phyloP scores from a whole-genome alignment of 2,113 vertebrate species.

The Salvator merianae region DNA sequence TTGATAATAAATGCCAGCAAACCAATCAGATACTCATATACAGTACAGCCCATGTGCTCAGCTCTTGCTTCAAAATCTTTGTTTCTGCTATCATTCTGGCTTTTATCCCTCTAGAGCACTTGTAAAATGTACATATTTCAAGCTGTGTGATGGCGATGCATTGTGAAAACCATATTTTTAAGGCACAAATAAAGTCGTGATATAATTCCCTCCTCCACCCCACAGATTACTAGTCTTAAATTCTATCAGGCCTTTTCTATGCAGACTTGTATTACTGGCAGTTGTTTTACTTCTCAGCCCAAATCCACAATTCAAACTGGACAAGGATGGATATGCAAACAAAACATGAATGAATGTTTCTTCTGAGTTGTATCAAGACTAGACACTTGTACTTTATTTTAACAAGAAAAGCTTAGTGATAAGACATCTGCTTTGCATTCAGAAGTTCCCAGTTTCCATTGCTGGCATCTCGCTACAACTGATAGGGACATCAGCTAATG shows the following conservation, averaged over 20 bases:
- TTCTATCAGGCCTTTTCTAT: neutral
- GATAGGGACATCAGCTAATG: no score
- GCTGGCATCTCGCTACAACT: no score
- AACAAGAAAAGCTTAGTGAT: no score
- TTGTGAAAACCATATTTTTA: rapidly evolving
- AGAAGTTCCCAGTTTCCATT: no score
- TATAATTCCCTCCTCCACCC: neutral
- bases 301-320: neutral
- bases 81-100: neutral
- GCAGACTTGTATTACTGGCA: neutral
- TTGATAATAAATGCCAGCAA: constrained; percentile 3
- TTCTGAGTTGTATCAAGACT: neutral
- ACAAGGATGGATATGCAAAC: neutral
- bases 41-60: neutral
- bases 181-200: neutral
- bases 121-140: constrained; percentile 5
- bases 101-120: neutral
- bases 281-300: neutral
- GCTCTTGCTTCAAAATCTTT: neutral
- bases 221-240: neutral
- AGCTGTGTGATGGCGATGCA: neutral
- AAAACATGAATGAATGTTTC: neutral
- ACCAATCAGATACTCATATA: neutral
- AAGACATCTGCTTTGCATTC: no score
- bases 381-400: neutral